Evolutionary conservation across 35 echinoderm and acorn worm species (phyloP), one percentile per base, ranked within the genome.

Genomic region (Anneissia japonica): DNA sequence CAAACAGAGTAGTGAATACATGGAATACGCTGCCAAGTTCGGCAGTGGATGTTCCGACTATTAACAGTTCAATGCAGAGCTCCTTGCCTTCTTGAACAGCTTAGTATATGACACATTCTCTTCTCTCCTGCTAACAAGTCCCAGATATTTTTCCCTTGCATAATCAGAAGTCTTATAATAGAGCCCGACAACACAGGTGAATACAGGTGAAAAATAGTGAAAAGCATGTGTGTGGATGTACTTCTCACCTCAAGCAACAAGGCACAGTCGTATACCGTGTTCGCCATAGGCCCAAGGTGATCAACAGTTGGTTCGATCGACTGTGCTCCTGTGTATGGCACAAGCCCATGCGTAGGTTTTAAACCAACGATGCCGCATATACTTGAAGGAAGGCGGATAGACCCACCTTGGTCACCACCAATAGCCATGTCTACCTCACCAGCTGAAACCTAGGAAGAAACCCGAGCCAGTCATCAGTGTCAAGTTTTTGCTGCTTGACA

Each of bases 321-420:
- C 80, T 81, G 77, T 35, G 46, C 80, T 0, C 86, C 86, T 0
- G 91, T 93, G 81, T 93, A 93, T 31, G 91, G 91, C 32, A 93
- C 81, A 31, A 93, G 76, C 0, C 91, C 91, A 88, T 83, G 79
- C 0, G 91, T 93, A 32, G 91, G 91, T 76, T 93, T 93, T 37
- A 88, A 41, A 56, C 81, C 91, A 28, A 93, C 91, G 26, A 93
- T 88, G 0, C 91, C 91, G 36, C 86, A 84, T 80, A 86, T 88
- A 19, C 80, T 41, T 39, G 91, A 73, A 0, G 91, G 91, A 16
- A 88, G 37, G 3, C 91, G 80, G 23, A 93, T 51, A 0, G 91
- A 93, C 17, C 91, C 91, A 0, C 91, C 91, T 85, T 93, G 91
- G 26, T 92, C 90, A 36, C 90, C 79, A 0, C 90, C 90, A 41